A percentile compares a stretch with the other conserved stretches of the same genome.
Conservation (phyloP, 2,113 vertebrate species). For the Labeo catla region DNA sequence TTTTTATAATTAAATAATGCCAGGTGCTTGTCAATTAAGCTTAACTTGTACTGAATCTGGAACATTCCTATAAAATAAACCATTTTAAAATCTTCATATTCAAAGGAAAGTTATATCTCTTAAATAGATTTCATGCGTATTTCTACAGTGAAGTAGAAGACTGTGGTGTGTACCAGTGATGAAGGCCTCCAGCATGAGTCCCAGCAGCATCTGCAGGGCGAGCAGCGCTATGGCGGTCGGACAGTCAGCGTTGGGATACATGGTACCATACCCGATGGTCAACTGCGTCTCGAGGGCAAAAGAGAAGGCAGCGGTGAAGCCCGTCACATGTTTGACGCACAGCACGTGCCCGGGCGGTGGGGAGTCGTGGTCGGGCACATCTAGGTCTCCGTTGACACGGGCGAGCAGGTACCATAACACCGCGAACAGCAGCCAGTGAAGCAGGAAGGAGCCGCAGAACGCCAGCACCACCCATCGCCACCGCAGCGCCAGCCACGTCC, state of each 20-base stretch:
- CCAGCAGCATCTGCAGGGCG: constrained; percentile 95
- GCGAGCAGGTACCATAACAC: constrained; percentile 95
- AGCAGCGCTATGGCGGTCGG: constrained; percentile 92
- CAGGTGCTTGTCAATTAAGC: neutral
- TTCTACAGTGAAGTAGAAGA: neutral
- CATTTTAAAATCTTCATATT: neutral
- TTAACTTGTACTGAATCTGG: neutral
- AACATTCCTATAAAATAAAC: neutral
- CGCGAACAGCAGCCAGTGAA: constrained; percentile 96
- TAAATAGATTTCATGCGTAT: neutral
- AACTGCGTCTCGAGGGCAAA: constrained; percentile 98
- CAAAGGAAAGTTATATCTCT: neutral
- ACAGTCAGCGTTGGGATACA: constrained; percentile 97
- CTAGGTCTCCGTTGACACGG: constrained; percentile 92
- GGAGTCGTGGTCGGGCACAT: constrained; percentile 84
- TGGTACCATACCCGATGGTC: constrained; percentile 96
- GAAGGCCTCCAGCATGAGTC: constrained; percentile 96
- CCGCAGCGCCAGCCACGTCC: constrained; percentile 90
- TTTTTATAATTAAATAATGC: too few species aligned
- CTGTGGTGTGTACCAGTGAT: constrained; percentile 87
- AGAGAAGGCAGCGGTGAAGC: constrained; percentile 95
- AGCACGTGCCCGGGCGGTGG: constrained; percentile 92
- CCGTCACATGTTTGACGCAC: constrained; percentile 95
- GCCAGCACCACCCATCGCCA: constrained; percentile 97
- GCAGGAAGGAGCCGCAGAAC: constrained; percentile 91